Evolutionary conservation across 2,113 vertebrate species (phyloP).

Genomic region (Tonatia bakeri): DNA sequence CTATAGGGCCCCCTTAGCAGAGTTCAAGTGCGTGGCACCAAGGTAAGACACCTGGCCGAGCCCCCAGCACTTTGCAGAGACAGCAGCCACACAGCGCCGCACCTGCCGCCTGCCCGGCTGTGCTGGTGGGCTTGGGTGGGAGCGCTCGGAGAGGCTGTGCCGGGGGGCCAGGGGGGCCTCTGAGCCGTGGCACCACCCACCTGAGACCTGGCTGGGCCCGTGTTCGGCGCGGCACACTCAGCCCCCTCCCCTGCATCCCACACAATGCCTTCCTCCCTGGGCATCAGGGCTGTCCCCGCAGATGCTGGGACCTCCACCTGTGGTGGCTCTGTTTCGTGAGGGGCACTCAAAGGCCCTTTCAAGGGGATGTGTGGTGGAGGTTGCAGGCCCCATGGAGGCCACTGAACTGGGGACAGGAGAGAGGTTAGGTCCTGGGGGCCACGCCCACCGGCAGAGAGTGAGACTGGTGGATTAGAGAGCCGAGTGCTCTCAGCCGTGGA

Average conservation of each 20-base stretch:
- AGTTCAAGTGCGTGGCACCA: no score
- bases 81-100: neutral
- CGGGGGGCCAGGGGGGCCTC: neutral
- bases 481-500: neutral
- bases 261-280: neutral
- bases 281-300: neutral
- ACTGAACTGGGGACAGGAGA: neutral
- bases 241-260: neutral
- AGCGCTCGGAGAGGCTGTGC: accelerated
- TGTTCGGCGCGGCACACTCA: accelerated
- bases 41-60: no score
- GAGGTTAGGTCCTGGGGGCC: neutral
- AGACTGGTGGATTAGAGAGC: neutral
- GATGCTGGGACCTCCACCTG: accelerated
- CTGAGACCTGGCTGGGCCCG: neutral
- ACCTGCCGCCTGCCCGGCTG: neutral
- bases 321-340: neutral
- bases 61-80: neutral
- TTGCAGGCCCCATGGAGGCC: neutral
- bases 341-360: neutral
- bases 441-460: neutral
- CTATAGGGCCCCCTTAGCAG: neutral
- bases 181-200: accelerated
- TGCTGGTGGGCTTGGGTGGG: no score
- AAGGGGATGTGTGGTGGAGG: neutral